phyloP scores from a whole-genome alignment of 1,140 invertebrate species.

The Drosophila melanica region DNA sequence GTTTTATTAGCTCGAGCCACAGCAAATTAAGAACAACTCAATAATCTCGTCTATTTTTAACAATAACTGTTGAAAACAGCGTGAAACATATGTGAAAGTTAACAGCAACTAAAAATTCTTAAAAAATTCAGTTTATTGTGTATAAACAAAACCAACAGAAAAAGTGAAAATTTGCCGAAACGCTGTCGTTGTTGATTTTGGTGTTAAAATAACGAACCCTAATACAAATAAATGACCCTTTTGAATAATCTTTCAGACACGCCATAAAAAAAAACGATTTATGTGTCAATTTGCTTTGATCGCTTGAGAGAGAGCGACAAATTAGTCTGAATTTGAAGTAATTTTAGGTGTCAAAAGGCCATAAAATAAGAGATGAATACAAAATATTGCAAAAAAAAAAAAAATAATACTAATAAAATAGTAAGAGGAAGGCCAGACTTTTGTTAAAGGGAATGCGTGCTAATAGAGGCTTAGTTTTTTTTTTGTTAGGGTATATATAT shows the following conservation, averaged over 20 bases:
- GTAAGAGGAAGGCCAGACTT: constrained; percentile 4
- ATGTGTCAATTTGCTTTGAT: constrained; percentile 52
- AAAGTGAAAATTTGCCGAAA: constrained; percentile 49
- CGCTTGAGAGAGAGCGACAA: constrained; percentile 21
- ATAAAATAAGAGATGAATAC: constrained; percentile 29
- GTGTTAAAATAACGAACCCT: constrained; percentile 28
- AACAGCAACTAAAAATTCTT: constrained; percentile 46
- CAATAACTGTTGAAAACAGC: constrained; percentile 14
- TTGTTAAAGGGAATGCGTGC: constrained; percentile 23
- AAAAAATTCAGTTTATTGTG: constrained; percentile 55
- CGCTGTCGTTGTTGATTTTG: not conserved
- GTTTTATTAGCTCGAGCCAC: too few relatives aligned
- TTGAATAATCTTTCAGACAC: constrained; percentile 34
- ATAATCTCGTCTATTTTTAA: constrained; percentile 26
- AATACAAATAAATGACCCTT: constrained; percentile 57
- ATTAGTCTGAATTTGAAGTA: constrained; percentile 22
- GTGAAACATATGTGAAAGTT: constrained; percentile 62
- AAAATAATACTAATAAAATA: constrained; percentile 4
- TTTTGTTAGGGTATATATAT: not conserved
- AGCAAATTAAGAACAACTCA: not conserved
- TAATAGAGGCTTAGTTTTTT: constrained; percentile 37
- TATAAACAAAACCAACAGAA: constrained; percentile 36
- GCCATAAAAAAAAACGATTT: constrained; percentile 47
- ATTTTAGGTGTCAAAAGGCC: constrained; percentile 27
- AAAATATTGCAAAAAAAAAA: constrained; percentile 27